Percentiles rank a stretch among this genome's conserved stretches.
Conservation (phyloP, 1,140 invertebrate genomes). For the Cotesia typhae region DNA sequence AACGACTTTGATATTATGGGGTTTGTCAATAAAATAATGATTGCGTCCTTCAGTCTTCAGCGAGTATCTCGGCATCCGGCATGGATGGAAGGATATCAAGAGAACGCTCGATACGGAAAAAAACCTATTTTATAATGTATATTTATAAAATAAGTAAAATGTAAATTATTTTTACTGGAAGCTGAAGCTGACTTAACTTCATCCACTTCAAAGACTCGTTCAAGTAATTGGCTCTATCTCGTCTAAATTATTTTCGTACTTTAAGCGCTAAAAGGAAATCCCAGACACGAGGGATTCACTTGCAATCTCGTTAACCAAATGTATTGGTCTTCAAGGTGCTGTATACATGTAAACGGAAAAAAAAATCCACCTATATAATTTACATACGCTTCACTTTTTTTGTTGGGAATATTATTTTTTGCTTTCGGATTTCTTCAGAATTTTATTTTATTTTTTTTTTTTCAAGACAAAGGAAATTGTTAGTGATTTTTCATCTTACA, state of each 20-base stretch:
- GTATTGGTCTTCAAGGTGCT: slow-evolving; percentile 28
- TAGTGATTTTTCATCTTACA: too few species aligned
- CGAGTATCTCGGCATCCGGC: neutral
- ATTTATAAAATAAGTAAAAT: too few species aligned
- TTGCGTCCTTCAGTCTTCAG: neutral
- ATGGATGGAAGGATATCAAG: too few species aligned
- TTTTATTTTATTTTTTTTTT: too few species aligned
- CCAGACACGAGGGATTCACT: slow-evolving; percentile 23
- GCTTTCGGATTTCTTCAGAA: too few species aligned
- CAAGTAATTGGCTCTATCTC: slow-evolving; percentile 16
- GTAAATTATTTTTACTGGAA: slow-evolving; percentile 2
- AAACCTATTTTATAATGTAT: too few species aligned
- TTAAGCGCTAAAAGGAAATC: slow-evolving; percentile 19
- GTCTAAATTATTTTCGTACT: slow-evolving; percentile 28
- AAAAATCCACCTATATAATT: neutral
- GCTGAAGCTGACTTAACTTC: neutral
- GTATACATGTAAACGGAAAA: slow-evolving; percentile 1
- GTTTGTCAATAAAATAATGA: neutral
- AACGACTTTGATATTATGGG: too few species aligned
- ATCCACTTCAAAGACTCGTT: slow-evolving; percentile 25
- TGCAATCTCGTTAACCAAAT: slow-evolving; percentile 34
- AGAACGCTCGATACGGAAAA: too few species aligned
- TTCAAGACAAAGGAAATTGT: too few species aligned
- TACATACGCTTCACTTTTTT: slow-evolving; percentile 10
- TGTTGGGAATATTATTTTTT: neutral